Evolutionary conservation across 53 echinoderm and acorn worm species (phyloP).

Genomic region (Zoroaster sp.): DNA sequence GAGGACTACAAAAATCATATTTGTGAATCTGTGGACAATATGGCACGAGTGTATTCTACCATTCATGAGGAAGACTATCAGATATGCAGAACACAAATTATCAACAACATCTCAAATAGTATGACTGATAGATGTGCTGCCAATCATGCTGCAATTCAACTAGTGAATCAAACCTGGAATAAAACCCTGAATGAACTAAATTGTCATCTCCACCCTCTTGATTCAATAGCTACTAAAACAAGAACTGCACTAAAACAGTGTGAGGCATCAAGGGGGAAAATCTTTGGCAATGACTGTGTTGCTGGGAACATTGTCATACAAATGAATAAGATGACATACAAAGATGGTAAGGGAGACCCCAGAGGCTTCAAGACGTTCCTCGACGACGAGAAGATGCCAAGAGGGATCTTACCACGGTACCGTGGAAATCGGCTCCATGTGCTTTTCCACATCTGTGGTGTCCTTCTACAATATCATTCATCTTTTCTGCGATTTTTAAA

Average conservation of each 20-base stretch:
- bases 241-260: conserved; percentile 36
- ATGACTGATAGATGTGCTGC: conserved; percentile 59
- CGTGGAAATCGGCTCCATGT: conserved; percentile 60
- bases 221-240: conserved; percentile 40
- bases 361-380: conserved; percentile 47
- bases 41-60: background rate
- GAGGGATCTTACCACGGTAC: conserved; percentile 56
- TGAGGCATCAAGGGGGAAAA: conserved; percentile 22
- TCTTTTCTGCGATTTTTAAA: background rate
- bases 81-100: conserved; percentile 17
- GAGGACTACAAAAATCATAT: background rate
- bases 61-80: conserved; percentile 15
- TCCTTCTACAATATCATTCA: conserved; percentile 34
- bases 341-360: conserved; percentile 56
- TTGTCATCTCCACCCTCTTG: conserved; percentile 62
- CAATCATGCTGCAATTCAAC: conserved; percentile 57
- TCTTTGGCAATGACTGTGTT: conserved; percentile 62
- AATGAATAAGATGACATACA: conserved; percentile 63
- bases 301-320: conserved; percentile 43
- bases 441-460: conserved; percentile 68
- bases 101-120: conserved; percentile 57
- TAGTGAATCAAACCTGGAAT: conserved; percentile 57
- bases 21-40: too few species aligned
- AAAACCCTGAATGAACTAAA: conserved; percentile 62
- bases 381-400: conserved; percentile 30